Percentiles rank a stretch among this genome's conserved stretches.
Conservation (phyloP, 1,140 invertebrate genomes). For the Macrobrachium rosenbergii region DNA sequence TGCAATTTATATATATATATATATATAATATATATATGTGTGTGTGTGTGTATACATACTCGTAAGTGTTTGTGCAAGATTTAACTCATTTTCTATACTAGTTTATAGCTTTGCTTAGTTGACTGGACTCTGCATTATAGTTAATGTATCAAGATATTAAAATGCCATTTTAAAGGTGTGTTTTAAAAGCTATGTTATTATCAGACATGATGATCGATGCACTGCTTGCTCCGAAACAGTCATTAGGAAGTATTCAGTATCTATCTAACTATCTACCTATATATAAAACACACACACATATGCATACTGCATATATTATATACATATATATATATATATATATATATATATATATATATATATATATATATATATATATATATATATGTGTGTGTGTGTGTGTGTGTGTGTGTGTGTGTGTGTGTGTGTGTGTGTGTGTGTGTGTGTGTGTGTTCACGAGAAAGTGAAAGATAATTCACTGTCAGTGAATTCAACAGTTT, state of each 20-base stretch:
- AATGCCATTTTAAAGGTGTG: too few relatives aligned
- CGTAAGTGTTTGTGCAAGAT: neutral
- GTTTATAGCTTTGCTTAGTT: too few relatives aligned
- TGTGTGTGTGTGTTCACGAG: neutral
- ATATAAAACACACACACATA: neutral
- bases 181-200: too few relatives aligned
- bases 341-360: neutral
- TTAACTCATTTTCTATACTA: too few relatives aligned
- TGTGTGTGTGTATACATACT: neutral
- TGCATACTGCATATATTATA: neutral
- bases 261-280: neutral
- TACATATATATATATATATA: neutral
- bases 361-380: neutral
- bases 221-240: too few relatives aligned
- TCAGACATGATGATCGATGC: too few relatives aligned
- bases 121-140: too few relatives aligned
- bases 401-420: neutral
- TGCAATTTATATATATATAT: too few relatives aligned
- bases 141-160: too few relatives aligned
- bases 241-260: neutral
- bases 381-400: neutral
- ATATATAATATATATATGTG: neutral
- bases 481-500: too few relatives aligned
- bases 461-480: neutral
- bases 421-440: neutral